Percentiles rank a stretch among this genome's conserved stretches.
phyloP scores from a whole-genome alignment of 1,140 invertebrate species.

The Atta texana region DNA sequence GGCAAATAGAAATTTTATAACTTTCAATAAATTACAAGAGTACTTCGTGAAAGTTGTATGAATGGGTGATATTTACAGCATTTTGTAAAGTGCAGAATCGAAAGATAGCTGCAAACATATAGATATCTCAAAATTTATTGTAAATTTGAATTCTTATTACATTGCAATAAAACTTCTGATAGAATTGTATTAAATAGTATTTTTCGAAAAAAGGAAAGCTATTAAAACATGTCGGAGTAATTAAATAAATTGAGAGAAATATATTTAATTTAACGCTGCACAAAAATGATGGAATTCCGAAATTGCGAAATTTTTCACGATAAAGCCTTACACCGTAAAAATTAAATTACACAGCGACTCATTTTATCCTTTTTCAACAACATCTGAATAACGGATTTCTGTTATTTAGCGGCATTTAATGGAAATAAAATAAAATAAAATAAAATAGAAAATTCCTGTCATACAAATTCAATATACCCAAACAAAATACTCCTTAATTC shows the following conservation, averaged over 20 bases:
- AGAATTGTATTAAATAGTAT: not conserved
- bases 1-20: not conserved
- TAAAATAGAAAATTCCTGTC: not conserved
- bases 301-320: slow-evolving; percentile 11
- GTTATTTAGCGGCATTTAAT: slow-evolving; percentile 25
- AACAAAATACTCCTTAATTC: slow-evolving; percentile 10
- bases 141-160: slow-evolving; percentile 22
- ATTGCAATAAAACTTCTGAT: not conserved
- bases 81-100: slow-evolving; percentile 14
- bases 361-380: slow-evolving; percentile 15
- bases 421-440: slow-evolving; percentile 7
- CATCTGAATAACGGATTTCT: slow-evolving; percentile 9
- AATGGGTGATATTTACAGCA: slow-evolving; percentile 34
- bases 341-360: slow-evolving; percentile 5
- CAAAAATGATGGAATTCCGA: slow-evolving; percentile 14
- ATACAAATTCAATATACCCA: not conserved
- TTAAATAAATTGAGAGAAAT: slow-evolving; percentile 17
- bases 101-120: slow-evolving; percentile 33
- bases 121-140: slow-evolving; percentile 34
- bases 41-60: slow-evolving; percentile 18
- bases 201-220: not conserved
- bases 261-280: slow-evolving; percentile 10
- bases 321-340: slow-evolving; percentile 10
- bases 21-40: slow-evolving; percentile 34
- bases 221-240: not conserved